phyloP scores from a whole-genome alignment of 2,797 vertebrate genomes.

The Clarias laeviceps region DNA sequence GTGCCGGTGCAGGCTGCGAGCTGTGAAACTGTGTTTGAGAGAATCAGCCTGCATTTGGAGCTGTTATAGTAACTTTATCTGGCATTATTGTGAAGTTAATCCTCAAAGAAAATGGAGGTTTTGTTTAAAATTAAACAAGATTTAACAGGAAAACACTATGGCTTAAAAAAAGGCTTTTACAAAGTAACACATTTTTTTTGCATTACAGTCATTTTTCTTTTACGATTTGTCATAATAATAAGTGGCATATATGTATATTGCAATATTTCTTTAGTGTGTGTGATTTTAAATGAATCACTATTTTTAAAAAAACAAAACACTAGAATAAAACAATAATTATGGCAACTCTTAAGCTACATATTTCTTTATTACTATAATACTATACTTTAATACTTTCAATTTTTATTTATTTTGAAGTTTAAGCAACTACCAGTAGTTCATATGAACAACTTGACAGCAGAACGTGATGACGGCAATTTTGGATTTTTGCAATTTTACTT shows the following conservation, averaged over 20 bases:
- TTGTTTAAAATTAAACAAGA: not conserved
- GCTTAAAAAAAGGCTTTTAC: not conserved
- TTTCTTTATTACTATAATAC: not conserved
- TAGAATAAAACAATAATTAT: not conserved
- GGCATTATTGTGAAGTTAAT: not conserved
- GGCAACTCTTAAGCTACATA: not conserved
- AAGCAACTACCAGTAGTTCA: not conserved
- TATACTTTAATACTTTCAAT: too few species aligned
- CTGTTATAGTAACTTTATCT: not conserved
- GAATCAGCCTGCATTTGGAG: not conserved
- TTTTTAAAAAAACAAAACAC: too few species aligned
- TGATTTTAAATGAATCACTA: not conserved
- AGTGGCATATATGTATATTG: not conserved
- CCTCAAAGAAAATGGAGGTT: not conserved
- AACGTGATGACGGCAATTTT: too few species aligned
- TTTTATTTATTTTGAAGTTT: not conserved
- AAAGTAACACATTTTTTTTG: not conserved
- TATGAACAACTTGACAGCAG: not conserved
- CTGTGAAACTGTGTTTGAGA: conserved; percentile 6
- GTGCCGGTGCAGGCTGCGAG: not conserved
- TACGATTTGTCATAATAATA: not conserved
- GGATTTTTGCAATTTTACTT: too few species aligned
- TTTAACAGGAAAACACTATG: not conserved
- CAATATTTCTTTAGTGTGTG: not conserved
- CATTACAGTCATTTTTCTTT: not conserved